Percentiles rank a stretch among this genome's conserved stretches.
phyloP scores from a whole-genome alignment of 2,797 vertebrate species.

The Pseudocheirus occidentalis region DNA sequence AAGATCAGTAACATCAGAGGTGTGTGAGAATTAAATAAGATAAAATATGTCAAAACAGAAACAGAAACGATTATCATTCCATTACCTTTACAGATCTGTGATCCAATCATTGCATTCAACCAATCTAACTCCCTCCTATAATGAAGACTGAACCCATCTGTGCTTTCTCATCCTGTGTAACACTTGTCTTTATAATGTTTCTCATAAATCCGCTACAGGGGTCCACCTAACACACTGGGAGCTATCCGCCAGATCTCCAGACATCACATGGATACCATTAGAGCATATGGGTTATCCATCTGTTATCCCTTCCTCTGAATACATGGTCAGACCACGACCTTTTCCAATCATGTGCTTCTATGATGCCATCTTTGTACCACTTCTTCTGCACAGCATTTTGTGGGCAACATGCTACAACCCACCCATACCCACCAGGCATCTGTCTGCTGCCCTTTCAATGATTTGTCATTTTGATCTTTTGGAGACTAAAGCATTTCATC shows the following conservation, averaged over 20 bases:
- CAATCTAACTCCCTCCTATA: background rate
- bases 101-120: background rate
- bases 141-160: background rate
- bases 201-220: background rate
- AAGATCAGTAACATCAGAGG: background rate
- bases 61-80: background rate
- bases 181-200: background rate
- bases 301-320: background rate
- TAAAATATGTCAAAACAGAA: background rate
- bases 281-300: background rate
- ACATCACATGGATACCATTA: background rate
- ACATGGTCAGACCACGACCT: background rate
- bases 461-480: background rate
- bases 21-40: background rate
- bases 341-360: background rate
- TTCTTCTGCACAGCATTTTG: background rate
- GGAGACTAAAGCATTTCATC: background rate
- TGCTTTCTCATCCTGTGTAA: background rate
- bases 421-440: background rate
- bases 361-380: background rate
- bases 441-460: background rate
- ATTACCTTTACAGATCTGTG: background rate
- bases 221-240: background rate
- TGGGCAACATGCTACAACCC: background rate
- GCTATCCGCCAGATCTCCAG: background rate